Evolutionary conservation across 2,797 vertebrate genomes (phyloP), one percentile per base, ranked within the genome.

Genomic region (Salmo trutta): DNA sequence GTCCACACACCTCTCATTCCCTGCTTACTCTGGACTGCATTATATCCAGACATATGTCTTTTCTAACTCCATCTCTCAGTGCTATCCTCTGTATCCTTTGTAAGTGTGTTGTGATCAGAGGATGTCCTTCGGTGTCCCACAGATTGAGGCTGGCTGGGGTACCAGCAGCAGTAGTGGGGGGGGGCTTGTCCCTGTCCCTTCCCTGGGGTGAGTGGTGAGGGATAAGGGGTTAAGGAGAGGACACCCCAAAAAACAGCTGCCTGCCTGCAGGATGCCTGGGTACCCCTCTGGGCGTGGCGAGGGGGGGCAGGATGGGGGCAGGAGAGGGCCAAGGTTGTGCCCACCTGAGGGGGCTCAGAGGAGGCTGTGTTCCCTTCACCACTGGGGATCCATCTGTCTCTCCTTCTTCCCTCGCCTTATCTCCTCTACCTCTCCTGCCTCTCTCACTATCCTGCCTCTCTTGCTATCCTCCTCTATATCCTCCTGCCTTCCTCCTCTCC

Each of bases 331-430:
- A 93, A 90, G 87, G 89, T 91, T 89, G 85, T 70, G 81, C 77
- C 87, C 87, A 79, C 84, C 85, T 68, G 64, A 90, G 83, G 88
- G 85, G 84, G 81, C 88, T 84, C 84, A 81, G 76, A 88, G 84
- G 79, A 82, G 80, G 79, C 66, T 59, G 73, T 65, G 79, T 84
- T 70, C 75, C 82, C 81, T 78, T 85, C 87, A 84, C 85, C 85
- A 88, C 88, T 90, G 87, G 87, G 75, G 68, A 74, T 90, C 91
- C 92, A 93, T 93, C 93, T 93, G 92, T 87, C 81, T 83, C 29
- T 16, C 54, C 56, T 17, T 17, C 78, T 33, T 19, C 24, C 14
- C 53, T 65, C 21, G 47, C 4, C 3, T 27, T 2, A 31, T n/a
- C 47, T 59, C 72, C 31, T 19, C 52, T 71, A 75, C 24, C 79